Evolutionary conservation across 2,888 invertebrate genomes (phyloP), one percentile per base, ranked within the genome.

Genomic region (Acleris laterana): DNA sequence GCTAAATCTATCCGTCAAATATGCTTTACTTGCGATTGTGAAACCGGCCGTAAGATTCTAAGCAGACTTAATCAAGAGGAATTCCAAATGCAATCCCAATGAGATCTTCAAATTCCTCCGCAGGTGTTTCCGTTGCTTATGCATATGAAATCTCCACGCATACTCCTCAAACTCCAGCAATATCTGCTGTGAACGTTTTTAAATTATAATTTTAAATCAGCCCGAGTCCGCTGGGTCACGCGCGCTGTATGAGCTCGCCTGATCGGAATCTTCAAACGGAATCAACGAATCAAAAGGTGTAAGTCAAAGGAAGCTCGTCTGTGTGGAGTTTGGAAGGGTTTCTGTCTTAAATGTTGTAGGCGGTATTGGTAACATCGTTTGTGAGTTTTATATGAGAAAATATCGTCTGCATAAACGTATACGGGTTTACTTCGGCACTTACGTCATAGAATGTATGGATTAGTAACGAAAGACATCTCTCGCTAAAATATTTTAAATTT

Each of bases 141-240:
- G 20, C 22, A 38, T 55, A 44, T 11, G 38, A 38, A 28, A 46
- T 25, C 48, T 28, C 3, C 25, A 20, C 62, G 44, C n/a, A 48
- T 62, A 28, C 38, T 55, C 32, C 61, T 53, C 28, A 16, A 53
- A 46, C 44, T 32, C 53, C n/a, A 20, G 28, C 44, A 52, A 51
- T 25, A 51, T 20, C 52, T 16, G 67, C 71, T 71, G 70, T 52
- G 63, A 64, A 70, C 71, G 72, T 69, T 74, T 73, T 75, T 75
- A 77, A 78, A 85, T 87, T 86, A 85, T 83, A 86, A 85, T 85
- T 85, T 85, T 80, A 87, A 84, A 87, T 85, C 71, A 83, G 76
- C 77, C 17, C 6, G 79, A 83, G 80, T 82, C 81, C 68, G 73
- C 77, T 79, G 74, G 79, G 76, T 69, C 75, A 74, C 77, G 79